Conservation (phyloP, 2,113 vertebrate species). For the Heteronetta atricapilla region DNA sequence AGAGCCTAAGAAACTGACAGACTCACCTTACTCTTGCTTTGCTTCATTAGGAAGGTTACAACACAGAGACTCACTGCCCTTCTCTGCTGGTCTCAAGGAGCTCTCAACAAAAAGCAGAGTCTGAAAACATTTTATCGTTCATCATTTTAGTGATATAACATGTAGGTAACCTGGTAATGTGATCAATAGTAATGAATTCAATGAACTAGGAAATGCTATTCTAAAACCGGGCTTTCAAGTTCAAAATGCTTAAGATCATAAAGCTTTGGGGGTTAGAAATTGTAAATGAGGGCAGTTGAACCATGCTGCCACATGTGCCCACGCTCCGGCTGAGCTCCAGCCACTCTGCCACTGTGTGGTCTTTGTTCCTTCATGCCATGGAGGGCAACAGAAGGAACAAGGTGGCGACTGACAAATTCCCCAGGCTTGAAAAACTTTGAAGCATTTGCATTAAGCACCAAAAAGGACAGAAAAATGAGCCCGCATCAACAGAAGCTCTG, state of each 20-base stretch:
- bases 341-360: not conserved
- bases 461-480: not conserved
- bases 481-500: not conserved
- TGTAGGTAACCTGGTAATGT: not conserved
- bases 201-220: not conserved
- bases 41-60: not conserved
- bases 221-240: not conserved
- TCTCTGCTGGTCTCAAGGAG: not conserved
- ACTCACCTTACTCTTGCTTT: not conserved
- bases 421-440: not conserved
- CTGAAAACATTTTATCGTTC: not conserved
- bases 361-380: not conserved
- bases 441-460: not conserved
- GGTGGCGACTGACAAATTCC: not conserved
- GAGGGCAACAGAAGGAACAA: not conserved
- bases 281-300: not conserved
- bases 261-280: not conserved
- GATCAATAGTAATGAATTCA: not conserved
- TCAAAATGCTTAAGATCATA: not conserved
- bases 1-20: not conserved
- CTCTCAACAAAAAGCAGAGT: not conserved
- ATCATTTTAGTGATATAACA: not conserved
- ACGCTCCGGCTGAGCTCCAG: not conserved
- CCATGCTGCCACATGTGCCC: accelerated
- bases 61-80: not conserved